Percentiles rank a stretch among this genome's conserved stretches.
These are phyloP conservation scores for Dynastes hyllus DNA, from an alignment of 2,888 invertebrate genomes.

Conservation along the genomic window DNA sequence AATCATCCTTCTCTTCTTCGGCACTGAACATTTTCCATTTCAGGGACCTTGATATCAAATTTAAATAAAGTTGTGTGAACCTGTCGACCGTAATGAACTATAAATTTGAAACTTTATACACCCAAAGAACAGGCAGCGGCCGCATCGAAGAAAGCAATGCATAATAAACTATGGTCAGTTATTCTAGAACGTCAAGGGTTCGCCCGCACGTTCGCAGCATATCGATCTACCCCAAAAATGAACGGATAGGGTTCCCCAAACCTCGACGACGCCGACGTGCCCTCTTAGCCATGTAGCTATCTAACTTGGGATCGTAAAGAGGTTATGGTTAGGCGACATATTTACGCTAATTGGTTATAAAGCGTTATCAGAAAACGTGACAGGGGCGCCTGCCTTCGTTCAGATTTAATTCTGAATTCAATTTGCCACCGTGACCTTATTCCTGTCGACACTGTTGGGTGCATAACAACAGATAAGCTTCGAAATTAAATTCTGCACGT, in stretches of 20 bases:
- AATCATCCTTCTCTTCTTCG: no score
- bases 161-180: conserved; percentile 29
- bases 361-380: conserved; percentile 26
- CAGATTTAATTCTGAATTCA: conserved; percentile 22
- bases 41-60: not conserved
- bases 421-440: conserved; percentile 11
- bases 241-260: not conserved
- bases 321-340: conserved; percentile 36
- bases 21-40: not conserved
- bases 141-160: conserved; percentile 11
- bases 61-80: not conserved
- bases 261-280: no score
- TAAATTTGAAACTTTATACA: not conserved
- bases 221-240: conserved; percentile 5
- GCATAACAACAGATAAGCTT: not conserved
- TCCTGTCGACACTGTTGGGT: not conserved
- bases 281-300: no score
- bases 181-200: conserved; percentile 19
- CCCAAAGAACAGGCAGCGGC: not conserved
- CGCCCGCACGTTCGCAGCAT: not conserved
- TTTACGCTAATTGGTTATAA: conserved; percentile 31
- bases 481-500: not conserved
- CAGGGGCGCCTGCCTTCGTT: not conserved
- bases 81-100: not conserved
- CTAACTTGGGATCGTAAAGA: conserved; percentile 25